Evolutionary conservation across 2,797 vertebrate genomes (phyloP).

Genomic region (Columba guinea): DNA sequence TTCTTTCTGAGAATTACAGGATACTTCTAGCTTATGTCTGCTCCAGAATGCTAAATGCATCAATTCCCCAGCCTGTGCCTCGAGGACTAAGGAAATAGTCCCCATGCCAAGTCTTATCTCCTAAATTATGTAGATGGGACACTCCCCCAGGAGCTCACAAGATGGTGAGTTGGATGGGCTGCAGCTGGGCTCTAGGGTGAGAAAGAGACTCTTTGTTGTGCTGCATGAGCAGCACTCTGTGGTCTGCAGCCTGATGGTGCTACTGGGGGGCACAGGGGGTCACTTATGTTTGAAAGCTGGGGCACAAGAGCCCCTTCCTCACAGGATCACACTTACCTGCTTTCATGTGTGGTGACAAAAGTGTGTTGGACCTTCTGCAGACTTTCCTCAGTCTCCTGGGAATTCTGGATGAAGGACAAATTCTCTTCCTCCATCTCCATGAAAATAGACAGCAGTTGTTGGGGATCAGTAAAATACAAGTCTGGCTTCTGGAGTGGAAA

Average conservation of each 20-base stretch:
- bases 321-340: slow-evolving; percentile 76
- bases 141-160: not conserved
- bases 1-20: not conserved
- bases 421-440: slow-evolving; percentile 88
- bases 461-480: slow-evolving; percentile 89
- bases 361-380: slow-evolving; percentile 79
- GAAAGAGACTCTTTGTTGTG: not conserved
- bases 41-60: not conserved
- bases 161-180: not conserved
- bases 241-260: not conserved
- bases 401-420: slow-evolving; percentile 87
- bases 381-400: slow-evolving; percentile 80
- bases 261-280: not conserved
- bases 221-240: not conserved
- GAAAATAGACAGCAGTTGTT: slow-evolving; percentile 87
- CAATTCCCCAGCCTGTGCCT: not conserved
- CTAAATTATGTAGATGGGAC: not conserved
- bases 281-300: not conserved
- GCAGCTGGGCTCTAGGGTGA: not conserved
- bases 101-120: not conserved
- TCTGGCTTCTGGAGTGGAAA: slow-evolving; percentile 74
- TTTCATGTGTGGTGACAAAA: slow-evolving; percentile 73
- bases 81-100: not conserved
- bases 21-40: not conserved
- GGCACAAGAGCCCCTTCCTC: not conserved